Base-by-base conservation (phyloP, 1,140 invertebrate genomes). In the Pectinophora gossypiella region DNA sequence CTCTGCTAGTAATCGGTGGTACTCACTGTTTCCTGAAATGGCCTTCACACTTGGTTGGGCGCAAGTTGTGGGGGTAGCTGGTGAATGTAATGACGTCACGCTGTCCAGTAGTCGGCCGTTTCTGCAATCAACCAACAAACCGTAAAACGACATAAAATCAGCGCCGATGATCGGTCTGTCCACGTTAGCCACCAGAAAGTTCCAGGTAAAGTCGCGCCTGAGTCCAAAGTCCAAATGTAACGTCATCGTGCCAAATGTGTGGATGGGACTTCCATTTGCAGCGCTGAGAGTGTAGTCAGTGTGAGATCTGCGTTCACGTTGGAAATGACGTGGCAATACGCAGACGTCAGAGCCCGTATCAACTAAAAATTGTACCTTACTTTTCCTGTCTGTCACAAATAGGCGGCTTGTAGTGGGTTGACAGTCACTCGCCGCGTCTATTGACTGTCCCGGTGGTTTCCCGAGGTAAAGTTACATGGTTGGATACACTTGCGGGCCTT, bases 91-190 rank as follows among this genome's bases (percentile, higher is more conserved):
- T n/a, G 35, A 38, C 3, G 35, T 23, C 4, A 3, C n/a, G n/a
- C n/a, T 38, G n/a, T 38, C 35, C 3, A 38, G 3, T 9, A 38
- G 13, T 3, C 13, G 9, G 9, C 78, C 84, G 0, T 57, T 15
- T 48, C 88, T 79, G 0, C 70, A 58, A 10, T 61, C 54, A 9
- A 76, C 35, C 13, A 38, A 6, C n/a, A 38, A 38, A 13, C n/a
- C n/a, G 13, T 38, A 38, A 3, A 38, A 38, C 4, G 9, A 38
- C 35, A 38, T 3, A 38, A 38, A 38, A 38, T 38, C 35, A 5
- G n/a, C n/a, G 87, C 10, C 61, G 18, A 1, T 50, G 19, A 59
- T 89, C 3, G 47, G 13, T 13, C 19, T 49, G 3, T 6, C 36
- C 89, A 0, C 87, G 48, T 2, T 16, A 18, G 42, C 42, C 5